These are phyloP conservation scores for Eupleurogrammus muticus DNA, from an alignment of 2,797 vertebrate genomes.

Conservation along the genomic window DNA sequence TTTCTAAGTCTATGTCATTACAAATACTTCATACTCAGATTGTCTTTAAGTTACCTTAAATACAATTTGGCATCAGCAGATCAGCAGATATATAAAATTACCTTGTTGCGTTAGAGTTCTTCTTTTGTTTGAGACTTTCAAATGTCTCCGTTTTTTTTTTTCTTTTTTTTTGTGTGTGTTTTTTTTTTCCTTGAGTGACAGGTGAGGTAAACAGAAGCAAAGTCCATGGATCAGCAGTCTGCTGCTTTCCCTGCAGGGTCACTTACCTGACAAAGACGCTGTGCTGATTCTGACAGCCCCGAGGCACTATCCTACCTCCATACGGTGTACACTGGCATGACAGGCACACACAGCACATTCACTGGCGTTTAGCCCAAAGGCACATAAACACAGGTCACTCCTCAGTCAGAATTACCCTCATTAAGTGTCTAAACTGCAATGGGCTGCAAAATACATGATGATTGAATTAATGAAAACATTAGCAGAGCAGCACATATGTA, in stretches of 20 bases:
- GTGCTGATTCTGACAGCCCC: constrained; percentile 65
- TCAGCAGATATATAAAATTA: constrained; percentile 7
- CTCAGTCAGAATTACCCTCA: constrained; percentile 66
- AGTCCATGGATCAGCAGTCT: constrained; percentile 64
- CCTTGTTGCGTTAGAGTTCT: not conserved
- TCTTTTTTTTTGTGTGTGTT: too few relatives aligned
- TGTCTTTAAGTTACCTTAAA: too few relatives aligned
- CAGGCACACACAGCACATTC: constrained; percentile 75
- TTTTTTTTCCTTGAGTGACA: constrained; percentile 42
- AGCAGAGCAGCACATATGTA: constrained; percentile 55
- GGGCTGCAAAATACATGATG: constrained; percentile 56
- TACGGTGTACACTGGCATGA: constrained; percentile 50
- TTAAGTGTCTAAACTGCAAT: constrained; percentile 71
- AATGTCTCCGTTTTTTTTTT: constrained; percentile 31
- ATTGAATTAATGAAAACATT: constrained; percentile 68
- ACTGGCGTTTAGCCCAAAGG: constrained; percentile 69
- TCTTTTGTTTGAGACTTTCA: constrained; percentile 20
- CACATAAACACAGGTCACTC: constrained; percentile 69
- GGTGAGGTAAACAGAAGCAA: constrained; percentile 56
- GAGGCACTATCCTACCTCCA: constrained; percentile 59
- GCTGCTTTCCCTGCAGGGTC: constrained; percentile 45
- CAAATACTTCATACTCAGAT: too few relatives aligned
- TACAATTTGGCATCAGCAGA: too few relatives aligned
- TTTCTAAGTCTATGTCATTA: too few relatives aligned
- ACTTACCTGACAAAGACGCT: constrained; percentile 66